These are phyloP conservation scores for Noctuana brunneofusca DNA, from an alignment of 2,888 invertebrate species.

Conservation along the genomic window DNA sequence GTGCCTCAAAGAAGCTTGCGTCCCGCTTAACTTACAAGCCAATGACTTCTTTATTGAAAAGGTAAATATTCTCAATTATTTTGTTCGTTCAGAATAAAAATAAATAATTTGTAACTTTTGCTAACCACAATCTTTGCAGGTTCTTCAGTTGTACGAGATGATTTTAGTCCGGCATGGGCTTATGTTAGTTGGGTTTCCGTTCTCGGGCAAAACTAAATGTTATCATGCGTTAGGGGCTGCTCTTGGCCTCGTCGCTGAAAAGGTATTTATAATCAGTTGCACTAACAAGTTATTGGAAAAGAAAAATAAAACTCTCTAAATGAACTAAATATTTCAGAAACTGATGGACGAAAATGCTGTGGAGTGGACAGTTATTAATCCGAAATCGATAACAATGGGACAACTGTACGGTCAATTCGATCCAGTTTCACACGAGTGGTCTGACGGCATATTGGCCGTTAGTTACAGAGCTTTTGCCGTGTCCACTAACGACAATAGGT, in stretches of 20 bases:
- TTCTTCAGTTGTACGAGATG: slow-evolving; percentile 94
- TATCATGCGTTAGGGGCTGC: slow-evolving; percentile 93
- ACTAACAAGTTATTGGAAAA: background rate
- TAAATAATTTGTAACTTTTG: too few species aligned
- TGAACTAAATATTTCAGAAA: slow-evolving; percentile 69
- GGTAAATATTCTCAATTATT: slow-evolving; percentile 46
- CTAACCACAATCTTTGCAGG: slow-evolving; percentile 47
- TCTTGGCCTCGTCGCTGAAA: slow-evolving; percentile 89
- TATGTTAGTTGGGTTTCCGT: slow-evolving; percentile 96
- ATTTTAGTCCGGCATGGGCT: slow-evolving; percentile 96
- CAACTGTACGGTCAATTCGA: slow-evolving; percentile 98
- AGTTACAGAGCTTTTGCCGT: slow-evolving; percentile 91
- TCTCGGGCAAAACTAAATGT: slow-evolving; percentile 95
- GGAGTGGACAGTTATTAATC: slow-evolving; percentile 93
- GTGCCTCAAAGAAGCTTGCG: slow-evolving; percentile 84
- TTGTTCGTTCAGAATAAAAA: background rate
- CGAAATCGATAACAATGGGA: slow-evolving; percentile 97
- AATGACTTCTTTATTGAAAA: slow-evolving; percentile 93
- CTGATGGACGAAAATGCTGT: slow-evolving; percentile 89
- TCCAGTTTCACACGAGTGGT: slow-evolving; percentile 96
- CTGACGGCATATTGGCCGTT: slow-evolving; percentile 93
- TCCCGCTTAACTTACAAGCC: slow-evolving; percentile 90
- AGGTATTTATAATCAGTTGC: slow-evolving; percentile 57
- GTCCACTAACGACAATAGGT: slow-evolving; percentile 88
- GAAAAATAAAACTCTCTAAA: background rate